Evolutionary conservation across 92 coral and sea anemone genomes (phyloP), one percentile per base, ranked within the genome.

Genomic region (Chrysogorgia sp.): DNA sequence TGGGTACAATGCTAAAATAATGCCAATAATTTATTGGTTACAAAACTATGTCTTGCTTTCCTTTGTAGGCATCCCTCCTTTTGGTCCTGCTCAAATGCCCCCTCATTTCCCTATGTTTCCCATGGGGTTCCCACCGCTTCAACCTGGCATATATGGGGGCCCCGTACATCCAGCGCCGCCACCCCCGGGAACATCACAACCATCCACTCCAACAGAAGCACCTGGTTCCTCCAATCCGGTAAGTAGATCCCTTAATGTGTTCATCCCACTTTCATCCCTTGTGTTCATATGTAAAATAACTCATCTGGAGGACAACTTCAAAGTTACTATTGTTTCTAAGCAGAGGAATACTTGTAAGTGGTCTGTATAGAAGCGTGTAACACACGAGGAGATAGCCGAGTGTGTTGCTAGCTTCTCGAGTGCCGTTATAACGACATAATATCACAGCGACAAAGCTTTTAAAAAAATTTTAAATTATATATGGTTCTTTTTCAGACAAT

Each of bases 91-190:
- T 47, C 76, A 45, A 0, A 49, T 69, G 60, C 76, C 76, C 48
- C 76, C 76, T 26, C 60, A 59, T 69, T 69, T 69, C 25, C 76
- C 76, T 12, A 69, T 69, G 47, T 83, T 83, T 79, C 69, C 85
- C 31, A 61, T 85, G 76, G 85, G 88, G 22, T 71, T 79, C 31
- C 88, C 75, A 19, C 87, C 86, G 10, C 82, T 82, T 71, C 90
- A 48, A 24, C 83, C 76, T 28, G 85, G 41, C 32, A 87, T 74
- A 47, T n/a, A 7, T 7, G 53, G 53, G 15, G 53, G 10, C n/a
- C 85, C 86, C 52, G 80, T 76, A 41, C 76, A 68, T 24, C 62
- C 86, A 48, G 56, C 81, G 63, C 71, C 77, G 32, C 82, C 91
- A 45, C 81, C 84, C 20, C 83, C 94, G 25, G 90, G 85, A 56